Percentiles rank a stretch among this genome's conserved stretches.
Conservation (phyloP, 2,888 invertebrate species). For the Epistrophe grossulariae region DNA sequence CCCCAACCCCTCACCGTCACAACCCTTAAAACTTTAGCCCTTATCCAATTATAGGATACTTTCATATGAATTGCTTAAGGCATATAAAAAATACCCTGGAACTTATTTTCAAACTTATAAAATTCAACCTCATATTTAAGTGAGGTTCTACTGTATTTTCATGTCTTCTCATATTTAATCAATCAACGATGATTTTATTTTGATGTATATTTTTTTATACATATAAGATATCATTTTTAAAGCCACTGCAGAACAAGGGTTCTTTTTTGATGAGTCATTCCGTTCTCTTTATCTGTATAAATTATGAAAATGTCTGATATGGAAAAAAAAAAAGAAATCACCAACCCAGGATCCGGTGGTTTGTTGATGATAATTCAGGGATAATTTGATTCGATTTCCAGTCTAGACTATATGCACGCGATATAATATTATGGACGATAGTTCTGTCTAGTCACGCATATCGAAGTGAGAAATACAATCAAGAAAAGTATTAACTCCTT, state of each 20-base stretch:
- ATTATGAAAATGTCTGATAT: background rate
- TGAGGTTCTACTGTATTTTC: background rate
- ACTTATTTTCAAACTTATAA: no score
- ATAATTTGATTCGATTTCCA: conserved; percentile 26
- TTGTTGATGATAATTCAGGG: conserved; percentile 10
- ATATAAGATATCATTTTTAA: background rate
- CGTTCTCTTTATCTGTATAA: background rate
- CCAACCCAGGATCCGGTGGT: background rate
- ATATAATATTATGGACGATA: background rate
- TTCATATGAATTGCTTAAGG: no score
- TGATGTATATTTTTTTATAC: conserved; percentile 13
- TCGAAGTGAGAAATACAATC: conserved; percentile 4
- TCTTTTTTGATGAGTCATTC: conserved; percentile 7
- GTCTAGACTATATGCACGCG: conserved; percentile 30
- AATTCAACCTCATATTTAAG: no score
- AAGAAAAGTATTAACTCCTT: background rate
- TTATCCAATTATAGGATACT: no score
- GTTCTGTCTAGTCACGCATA: conserved; percentile 10
- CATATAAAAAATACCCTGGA: no score
- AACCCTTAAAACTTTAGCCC: no score
- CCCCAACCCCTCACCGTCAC: no score
- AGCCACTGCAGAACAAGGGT: background rate
- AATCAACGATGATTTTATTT: conserved; percentile 31
- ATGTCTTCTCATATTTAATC: conserved; percentile 28
- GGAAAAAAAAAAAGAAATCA: background rate